These are phyloP conservation scores for Slavum lentiscoides DNA, from an alignment of 2,888 invertebrate species.

Conservation along the genomic window DNA sequence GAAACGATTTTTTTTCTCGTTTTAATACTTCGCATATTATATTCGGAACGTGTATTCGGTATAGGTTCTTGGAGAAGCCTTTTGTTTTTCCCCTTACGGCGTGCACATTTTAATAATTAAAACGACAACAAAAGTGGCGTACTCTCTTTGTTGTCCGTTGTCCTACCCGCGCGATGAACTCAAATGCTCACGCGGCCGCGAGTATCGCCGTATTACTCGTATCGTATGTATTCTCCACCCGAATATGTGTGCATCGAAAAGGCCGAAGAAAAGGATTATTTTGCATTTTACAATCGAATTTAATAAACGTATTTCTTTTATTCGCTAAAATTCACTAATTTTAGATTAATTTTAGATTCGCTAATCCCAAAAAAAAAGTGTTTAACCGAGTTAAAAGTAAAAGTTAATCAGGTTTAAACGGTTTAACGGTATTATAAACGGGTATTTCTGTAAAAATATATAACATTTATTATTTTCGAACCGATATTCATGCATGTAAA, in stretches of 20 bases:
- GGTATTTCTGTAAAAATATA: no score
- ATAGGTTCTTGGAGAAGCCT: constrained; percentile 1
- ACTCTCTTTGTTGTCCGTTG: constrained; percentile 9
- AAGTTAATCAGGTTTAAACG: no score
- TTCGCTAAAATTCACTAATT: no score
- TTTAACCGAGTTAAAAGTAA: no score
- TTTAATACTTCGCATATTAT: background rate
- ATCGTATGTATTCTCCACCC: background rate
- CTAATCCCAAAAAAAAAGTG: no score
- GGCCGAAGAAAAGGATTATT: no score
- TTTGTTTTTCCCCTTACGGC: constrained; percentile 12
- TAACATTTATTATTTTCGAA: no score
- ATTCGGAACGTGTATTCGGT: background rate
- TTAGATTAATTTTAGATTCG: no score
- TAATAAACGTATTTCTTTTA: no score
- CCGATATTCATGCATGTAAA: no score
- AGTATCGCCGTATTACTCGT: background rate
- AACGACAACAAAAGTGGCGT: constrained; percentile 35
- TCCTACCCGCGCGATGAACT: background rate
- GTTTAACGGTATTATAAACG: no score
- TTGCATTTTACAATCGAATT: no score
- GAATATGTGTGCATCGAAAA: background rate
- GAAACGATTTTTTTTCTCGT: background rate
- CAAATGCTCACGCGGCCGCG: background rate
- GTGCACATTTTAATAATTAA: constrained; percentile 44